Percentiles rank a stretch among this genome's conserved stretches.
phyloP scores from a whole-genome alignment of 2,113 vertebrate genomes.

The Acrocephalus kingi region DNA sequence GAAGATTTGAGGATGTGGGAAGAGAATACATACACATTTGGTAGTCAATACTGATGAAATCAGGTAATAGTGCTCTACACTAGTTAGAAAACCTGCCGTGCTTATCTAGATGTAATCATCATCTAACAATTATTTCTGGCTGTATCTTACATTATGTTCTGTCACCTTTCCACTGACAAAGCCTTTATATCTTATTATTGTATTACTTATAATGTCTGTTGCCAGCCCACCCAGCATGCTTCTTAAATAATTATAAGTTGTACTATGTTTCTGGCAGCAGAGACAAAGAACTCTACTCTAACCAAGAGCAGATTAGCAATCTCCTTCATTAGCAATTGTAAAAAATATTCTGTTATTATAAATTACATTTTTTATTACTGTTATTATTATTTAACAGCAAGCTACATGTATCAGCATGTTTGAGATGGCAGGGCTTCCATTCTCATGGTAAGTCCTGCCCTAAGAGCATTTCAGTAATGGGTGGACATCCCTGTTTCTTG shows the following conservation, averaged over 20 bases:
- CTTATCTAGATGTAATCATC: not conserved
- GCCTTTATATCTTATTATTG: conserved; percentile 18
- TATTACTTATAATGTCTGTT: not conserved
- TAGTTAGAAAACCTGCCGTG: not conserved
- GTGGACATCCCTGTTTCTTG: not conserved
- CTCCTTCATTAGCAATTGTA: not conserved
- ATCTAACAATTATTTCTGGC: not conserved
- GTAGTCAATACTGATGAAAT: conserved; percentile 19
- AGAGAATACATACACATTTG: not conserved
- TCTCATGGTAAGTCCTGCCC: not conserved
- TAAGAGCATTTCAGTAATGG: not conserved
- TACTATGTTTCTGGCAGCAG: conserved; percentile 18
- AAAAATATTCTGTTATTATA: not conserved
- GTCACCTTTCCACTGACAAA: conserved; percentile 12
- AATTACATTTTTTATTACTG: not conserved
- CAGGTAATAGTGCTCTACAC: not conserved
- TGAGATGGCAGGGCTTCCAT: not conserved
- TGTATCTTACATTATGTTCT: not conserved
- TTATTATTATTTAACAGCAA: not conserved
- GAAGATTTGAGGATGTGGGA: not conserved
- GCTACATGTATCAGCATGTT: not conserved
- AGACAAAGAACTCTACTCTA: conserved; percentile 1
- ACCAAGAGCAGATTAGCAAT: not conserved
- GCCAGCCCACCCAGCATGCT: conserved; percentile 8
- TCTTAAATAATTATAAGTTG: conserved; percentile 47